Evolutionary conservation across 1,140 invertebrate species (phyloP).

Genomic region (Panulirus ornatus): DNA sequence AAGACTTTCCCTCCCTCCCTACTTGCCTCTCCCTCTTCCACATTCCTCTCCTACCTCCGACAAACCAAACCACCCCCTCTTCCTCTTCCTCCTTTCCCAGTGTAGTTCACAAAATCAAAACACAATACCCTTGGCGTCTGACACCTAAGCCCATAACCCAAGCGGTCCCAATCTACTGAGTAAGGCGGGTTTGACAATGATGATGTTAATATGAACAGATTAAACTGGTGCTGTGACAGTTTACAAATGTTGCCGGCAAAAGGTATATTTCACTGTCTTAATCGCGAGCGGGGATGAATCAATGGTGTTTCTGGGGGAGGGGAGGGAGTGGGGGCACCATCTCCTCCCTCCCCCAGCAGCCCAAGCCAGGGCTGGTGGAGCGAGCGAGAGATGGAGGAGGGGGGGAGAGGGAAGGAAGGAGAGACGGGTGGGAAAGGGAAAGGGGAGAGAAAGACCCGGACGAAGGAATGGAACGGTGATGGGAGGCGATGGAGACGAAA

Average conservation of each 20-base stretch:
- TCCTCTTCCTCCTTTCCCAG: too few relatives aligned
- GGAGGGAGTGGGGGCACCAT: too few relatives aligned
- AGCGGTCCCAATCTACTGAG: slow-evolving; percentile 49
- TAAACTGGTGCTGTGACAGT: slow-evolving; percentile 56
- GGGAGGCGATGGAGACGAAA: neutral
- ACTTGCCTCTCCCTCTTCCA: neutral
- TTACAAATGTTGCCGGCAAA: slow-evolving; percentile 56
- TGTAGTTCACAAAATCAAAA: slow-evolving; percentile 25
- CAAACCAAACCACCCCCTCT: neutral
- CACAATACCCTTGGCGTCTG: neutral
- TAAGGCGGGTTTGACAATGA: slow-evolving; percentile 65
- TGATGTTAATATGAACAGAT: slow-evolving; percentile 72
- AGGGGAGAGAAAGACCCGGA: too few relatives aligned
- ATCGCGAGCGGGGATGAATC: slow-evolving; percentile 50
- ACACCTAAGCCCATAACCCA: neutral
- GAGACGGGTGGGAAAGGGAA: neutral
- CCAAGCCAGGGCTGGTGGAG: neutral
- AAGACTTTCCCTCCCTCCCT: neutral
- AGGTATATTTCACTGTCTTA: slow-evolving; percentile 72
- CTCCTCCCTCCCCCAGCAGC: neutral
- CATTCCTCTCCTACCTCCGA: too few relatives aligned
- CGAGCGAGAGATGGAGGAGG: neutral
- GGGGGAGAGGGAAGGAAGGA: neutral
- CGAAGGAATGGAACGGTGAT: too few relatives aligned
- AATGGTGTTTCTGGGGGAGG: too few relatives aligned